Percentiles rank a stretch among this genome's conserved stretches.
Conservation (phyloP, 2,113 vertebrate genomes). For the Podarcis muralis region DNA sequence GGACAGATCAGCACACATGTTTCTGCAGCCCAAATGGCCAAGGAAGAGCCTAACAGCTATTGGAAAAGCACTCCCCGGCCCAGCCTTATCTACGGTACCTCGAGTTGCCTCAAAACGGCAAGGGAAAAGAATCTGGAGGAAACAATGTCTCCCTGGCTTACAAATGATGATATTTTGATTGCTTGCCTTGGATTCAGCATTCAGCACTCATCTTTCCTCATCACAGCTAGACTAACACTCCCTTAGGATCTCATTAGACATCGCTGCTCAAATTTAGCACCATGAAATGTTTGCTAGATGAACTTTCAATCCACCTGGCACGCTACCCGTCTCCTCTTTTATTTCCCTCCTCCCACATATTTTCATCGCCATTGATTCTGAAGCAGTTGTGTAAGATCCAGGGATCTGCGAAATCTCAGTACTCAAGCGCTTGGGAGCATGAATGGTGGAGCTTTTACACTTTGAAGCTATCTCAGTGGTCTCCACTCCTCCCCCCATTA, state of each 20-base stretch:
- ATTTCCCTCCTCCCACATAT: not conserved
- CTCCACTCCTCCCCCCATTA: no score
- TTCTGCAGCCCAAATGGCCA: not conserved
- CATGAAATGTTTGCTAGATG: constrained; percentile 26
- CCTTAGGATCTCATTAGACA: constrained; percentile 50
- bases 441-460: not conserved
- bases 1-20: not conserved
- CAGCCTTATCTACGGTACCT: constrained; percentile 7
- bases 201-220: constrained; percentile 32
- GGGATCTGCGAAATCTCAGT: fast-evolving
- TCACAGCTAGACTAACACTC: constrained; percentile 31
- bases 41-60: not conserved
- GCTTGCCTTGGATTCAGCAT: not conserved
- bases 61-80: not conserved
- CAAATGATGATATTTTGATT: constrained; percentile 9
- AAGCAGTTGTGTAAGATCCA: not conserved
- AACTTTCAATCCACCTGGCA: not conserved
- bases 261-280: constrained; percentile 53
- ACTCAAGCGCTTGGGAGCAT: not conserved
- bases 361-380: not conserved
- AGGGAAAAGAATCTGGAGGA: constrained; percentile 19
- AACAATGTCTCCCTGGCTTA: constrained; percentile 12
- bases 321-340: constrained; percentile 4
- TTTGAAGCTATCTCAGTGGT: not conserved
- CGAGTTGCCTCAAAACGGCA: constrained; percentile 34